phyloP scores from a whole-genome alignment of 2,113 vertebrate species.

The Sialia sialis region DNA sequence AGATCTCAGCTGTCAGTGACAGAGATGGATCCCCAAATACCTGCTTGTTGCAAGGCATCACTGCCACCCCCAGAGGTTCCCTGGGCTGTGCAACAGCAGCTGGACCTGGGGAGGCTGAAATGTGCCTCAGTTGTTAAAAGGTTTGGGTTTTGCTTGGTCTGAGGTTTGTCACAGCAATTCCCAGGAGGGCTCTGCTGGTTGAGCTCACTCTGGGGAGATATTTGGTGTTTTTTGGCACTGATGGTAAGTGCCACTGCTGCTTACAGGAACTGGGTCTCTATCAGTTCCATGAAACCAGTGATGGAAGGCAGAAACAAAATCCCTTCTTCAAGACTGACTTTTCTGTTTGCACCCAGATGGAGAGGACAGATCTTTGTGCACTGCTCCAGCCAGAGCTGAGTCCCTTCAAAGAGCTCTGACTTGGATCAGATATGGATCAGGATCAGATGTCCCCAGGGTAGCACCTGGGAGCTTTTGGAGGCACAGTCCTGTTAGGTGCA shows the following conservation, averaged over 20 bases:
- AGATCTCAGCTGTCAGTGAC: background rate
- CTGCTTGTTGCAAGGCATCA: background rate
- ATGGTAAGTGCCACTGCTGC: background rate
- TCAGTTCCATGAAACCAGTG: background rate
- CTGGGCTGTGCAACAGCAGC: background rate
- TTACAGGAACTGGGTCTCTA: background rate
- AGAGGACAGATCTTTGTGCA: background rate
- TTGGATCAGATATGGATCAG: background rate
- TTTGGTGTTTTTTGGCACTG: background rate
- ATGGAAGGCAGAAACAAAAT: background rate
- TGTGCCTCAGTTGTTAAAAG: background rate
- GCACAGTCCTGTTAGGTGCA: rapidly evolving
- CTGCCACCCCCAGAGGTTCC: background rate
- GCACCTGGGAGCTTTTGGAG: background rate
- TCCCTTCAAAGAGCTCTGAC: background rate
- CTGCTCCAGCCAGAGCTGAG: background rate
- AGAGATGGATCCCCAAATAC: background rate
- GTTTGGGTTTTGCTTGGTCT: background rate
- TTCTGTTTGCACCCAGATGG: background rate
- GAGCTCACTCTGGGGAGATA: background rate
- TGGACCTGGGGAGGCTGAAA: background rate
- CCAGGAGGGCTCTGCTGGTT: background rate
- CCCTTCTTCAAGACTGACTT: background rate
- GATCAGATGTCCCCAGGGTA: background rate
- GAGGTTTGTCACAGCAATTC: rapidly evolving